A percentile compares a stretch with the other conserved stretches of the same genome.
Conservation (phyloP, 2,113 vertebrate genomes). For the Anolis carolinensis region DNA sequence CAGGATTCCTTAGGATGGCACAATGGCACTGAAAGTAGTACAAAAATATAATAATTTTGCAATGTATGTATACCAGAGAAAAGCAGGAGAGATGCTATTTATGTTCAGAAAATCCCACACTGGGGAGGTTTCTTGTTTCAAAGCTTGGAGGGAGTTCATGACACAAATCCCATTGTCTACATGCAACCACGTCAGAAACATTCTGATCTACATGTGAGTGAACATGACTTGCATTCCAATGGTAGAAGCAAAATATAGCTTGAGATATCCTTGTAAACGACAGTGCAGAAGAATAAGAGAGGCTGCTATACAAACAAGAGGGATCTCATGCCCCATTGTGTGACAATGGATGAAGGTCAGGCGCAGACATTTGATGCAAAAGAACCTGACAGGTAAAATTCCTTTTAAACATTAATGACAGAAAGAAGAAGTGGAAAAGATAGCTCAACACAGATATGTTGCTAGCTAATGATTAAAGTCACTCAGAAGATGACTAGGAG, state of each 20-base stretch:
- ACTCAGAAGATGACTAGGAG: constrained; percentile 60
- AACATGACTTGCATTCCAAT: constrained; percentile 6
- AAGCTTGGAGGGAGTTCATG: not conserved
- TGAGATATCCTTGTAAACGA: not conserved
- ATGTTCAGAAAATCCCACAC: too few relatives aligned
- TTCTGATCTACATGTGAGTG: not conserved
- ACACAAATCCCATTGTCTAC: not conserved
- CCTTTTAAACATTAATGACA: constrained; percentile 51
- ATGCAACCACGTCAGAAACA: not conserved
- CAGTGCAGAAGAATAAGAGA: constrained; percentile 28
- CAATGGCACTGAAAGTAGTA: too few relatives aligned
- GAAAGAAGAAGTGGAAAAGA: constrained; percentile 49
- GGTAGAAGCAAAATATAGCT: constrained; percentile 13
- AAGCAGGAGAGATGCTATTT: not conserved
- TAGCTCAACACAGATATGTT: constrained; percentile 53
- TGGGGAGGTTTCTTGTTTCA: not conserved
- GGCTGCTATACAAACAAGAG: constrained; percentile 54
- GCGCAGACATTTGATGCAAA: constrained; percentile 26
- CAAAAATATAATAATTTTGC: too few relatives aligned
- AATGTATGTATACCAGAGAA: not conserved
- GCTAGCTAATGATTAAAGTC: constrained; percentile 61
- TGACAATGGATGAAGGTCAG: constrained; percentile 56
- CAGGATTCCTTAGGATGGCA: too few relatives aligned
- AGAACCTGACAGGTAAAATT: constrained; percentile 52
- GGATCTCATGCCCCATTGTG: constrained; percentile 4